Base-by-base conservation (phyloP, 2,797 vertebrate genomes). In the Sebastes trivittatus region DNA sequence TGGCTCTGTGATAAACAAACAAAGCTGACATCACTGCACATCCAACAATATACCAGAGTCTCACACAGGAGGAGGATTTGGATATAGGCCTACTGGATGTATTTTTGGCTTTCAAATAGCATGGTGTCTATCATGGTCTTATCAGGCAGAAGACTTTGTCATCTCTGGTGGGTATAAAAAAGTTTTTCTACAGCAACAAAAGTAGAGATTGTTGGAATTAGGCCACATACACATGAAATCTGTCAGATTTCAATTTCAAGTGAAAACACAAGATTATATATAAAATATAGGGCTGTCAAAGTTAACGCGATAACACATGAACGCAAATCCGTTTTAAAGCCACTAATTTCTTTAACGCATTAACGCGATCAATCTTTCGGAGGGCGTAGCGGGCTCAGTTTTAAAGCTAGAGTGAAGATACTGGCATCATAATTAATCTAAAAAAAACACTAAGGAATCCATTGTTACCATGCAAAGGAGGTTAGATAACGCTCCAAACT, bases 1-100 rank as follows among this genome's bases (percentile, higher is more conserved):
- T 99, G 89, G 98, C 98, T 95, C 98, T 99, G 93, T 36, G 62
- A 79, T 55, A 66, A 73, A 90, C 62, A 84, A 88, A 81, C 72
- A 78, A 72, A 88, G 67, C 60, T 80, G 70, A 89, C 75, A 78
- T 88, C 56, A 81, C 20, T 73, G 36, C 65, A 84, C 61, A 83
- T 75, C 36, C 81, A 78, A 78, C 27, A 63, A 56, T 54, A 83
- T 56, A 61, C 10, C 46, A 82, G 8, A 56, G 59, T 46, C n/a
- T 75, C 67, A 84, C 55, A 75, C 30, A 83, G 16, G 62, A 76
- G 54, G 16, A 69, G 67, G 71, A 77, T 85, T 86, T 87, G 78
- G 68, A 78, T 55, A 36, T 11, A 55, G 23, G 32, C 59, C 66
- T 59, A n/a, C 20, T 46, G 16, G 1, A 73, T 68, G 20, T 38